These are phyloP conservation scores for Callyntrura sp. DNA, from an alignment of 2,888 invertebrate species.

Conservation along the genomic window DNA sequence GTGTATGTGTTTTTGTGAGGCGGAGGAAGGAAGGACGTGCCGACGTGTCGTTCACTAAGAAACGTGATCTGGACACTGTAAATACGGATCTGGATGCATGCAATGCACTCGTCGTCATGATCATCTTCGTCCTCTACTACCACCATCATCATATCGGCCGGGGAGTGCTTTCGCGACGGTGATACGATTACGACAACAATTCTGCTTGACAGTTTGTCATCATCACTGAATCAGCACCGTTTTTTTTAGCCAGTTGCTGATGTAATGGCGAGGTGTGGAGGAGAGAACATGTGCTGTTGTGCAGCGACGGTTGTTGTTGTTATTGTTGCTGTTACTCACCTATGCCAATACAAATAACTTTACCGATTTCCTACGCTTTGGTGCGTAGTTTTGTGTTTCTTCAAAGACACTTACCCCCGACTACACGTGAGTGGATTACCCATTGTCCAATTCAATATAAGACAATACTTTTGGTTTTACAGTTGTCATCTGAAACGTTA, in stretches of 20 bases:
- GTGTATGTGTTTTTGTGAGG: background rate
- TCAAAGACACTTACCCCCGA: background rate
- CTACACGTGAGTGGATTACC: conserved; percentile 10
- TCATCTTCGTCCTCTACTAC: too few relatives aligned
- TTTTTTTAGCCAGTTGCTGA: background rate
- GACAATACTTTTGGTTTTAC: too few relatives aligned
- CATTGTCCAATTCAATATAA: conserved; percentile 55
- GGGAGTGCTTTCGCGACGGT: conserved; percentile 26
- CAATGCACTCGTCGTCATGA: conserved; percentile 57
- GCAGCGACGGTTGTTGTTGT: conserved; percentile 13
- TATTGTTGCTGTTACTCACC: conserved; percentile 51
- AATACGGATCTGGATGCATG: conserved; percentile 75
- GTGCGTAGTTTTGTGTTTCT: conserved; percentile 23
- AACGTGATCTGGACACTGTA: conserved; percentile 77
- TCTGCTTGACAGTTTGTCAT: conserved; percentile 61
- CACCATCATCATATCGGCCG: background rate
- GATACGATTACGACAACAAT: conserved; percentile 28
- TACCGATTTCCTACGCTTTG: background rate
- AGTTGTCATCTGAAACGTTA: too few relatives aligned
- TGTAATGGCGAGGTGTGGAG: background rate
- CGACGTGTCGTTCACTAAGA: conserved; percentile 76
- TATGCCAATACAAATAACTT: conserved; percentile 60
- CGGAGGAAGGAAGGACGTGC: conserved; percentile 65
- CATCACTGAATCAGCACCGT: background rate
- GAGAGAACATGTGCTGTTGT: conserved; percentile 12